phyloP scores from a whole-genome alignment of 2,888 invertebrate genomes.

The Notocelia uddmanniana region DNA sequence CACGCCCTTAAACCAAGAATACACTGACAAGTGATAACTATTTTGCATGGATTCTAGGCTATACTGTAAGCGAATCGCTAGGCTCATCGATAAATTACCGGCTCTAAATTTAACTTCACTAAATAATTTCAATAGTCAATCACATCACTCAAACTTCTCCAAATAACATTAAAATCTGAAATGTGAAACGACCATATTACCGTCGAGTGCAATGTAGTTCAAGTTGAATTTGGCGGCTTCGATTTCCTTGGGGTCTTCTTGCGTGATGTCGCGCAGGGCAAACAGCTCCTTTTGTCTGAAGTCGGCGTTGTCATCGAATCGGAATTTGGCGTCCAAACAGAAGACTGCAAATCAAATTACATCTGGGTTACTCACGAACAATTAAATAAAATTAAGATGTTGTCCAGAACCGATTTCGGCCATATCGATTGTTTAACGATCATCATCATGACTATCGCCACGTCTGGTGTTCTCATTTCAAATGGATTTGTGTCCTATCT shows the following conservation, averaged over 20 bases:
- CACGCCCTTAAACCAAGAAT: no score
- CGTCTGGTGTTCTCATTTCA: no score
- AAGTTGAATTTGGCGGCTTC: slow-evolving; percentile 95
- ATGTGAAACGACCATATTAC: slow-evolving; percentile 70
- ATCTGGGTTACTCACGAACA: not conserved
- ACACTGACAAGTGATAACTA: no score
- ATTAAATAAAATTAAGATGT: no score
- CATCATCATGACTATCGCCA: no score
- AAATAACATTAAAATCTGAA: not conserved
- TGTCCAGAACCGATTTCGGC: no score
- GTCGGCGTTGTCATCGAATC: slow-evolving; percentile 97
- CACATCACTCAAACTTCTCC: not conserved
- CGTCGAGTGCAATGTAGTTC: slow-evolving; percentile 98
- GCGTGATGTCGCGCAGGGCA: slow-evolving; percentile 92
- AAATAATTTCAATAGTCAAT: not conserved
- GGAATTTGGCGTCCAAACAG: slow-evolving; percentile 97
- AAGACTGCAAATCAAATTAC: slow-evolving; percentile 87
- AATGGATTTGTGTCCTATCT: no score
- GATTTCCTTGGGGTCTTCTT: slow-evolving; percentile 97
- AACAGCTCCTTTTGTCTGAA: slow-evolving; percentile 97
- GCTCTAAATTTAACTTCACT: not conserved
- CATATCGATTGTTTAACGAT: no score
- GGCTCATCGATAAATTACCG: no score
- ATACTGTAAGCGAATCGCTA: no score
- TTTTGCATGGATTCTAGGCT: no score